Evolutionary conservation across 2,888 invertebrate genomes (phyloP), one percentile per base, ranked within the genome.

Genomic region (Eupelmus urozonus): DNA sequence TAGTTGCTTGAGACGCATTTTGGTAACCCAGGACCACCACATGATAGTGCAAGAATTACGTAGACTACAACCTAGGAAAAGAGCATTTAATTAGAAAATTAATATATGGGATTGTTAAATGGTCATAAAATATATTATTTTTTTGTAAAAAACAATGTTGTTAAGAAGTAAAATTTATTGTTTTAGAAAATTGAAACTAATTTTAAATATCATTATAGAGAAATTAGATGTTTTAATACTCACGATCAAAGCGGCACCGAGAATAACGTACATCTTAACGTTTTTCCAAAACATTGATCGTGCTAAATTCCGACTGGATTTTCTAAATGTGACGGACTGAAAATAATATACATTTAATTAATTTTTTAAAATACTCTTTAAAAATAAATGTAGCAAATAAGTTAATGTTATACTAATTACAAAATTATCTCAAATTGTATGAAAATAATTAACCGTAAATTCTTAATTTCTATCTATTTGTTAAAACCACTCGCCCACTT

Each of bases 281-380:
- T 97, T 98, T 90, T 97, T 97, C 97, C 97, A 97, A 90, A 96
- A 98, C 90, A 98, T 92, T 18, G 96, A 94, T 53, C 97, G 92
- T 45, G 96, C 96, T 80, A 98, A 90, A 81, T 95, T 96, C 85
- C 97, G 93, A 82, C 97, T 96, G 3, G 95, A 95, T 85, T 94
- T 94, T 84, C 96, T 94, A 91, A 97, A 98, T 80, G 96, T 93
- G 13, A 97, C 94, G 1, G 97, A 96, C 97, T 97, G 90, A 49
- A 93, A 49, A 11, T 25, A 42, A 42, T n/a, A n/a, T n/a, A n/a
- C n/a, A n/a, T 40, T 62, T 72, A 11, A 1, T 23, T 78, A 67
- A 59, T n/a, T n/a, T n/a, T n/a, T 53, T 51, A 20, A 23, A 51
- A 51, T n/a, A 51, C 3, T 29, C 5, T 3, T 29, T 66, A 51